Evolutionary conservation across 1,140 invertebrate genomes (phyloP).

Genomic region (Pseudomyrmex sp.): DNA sequence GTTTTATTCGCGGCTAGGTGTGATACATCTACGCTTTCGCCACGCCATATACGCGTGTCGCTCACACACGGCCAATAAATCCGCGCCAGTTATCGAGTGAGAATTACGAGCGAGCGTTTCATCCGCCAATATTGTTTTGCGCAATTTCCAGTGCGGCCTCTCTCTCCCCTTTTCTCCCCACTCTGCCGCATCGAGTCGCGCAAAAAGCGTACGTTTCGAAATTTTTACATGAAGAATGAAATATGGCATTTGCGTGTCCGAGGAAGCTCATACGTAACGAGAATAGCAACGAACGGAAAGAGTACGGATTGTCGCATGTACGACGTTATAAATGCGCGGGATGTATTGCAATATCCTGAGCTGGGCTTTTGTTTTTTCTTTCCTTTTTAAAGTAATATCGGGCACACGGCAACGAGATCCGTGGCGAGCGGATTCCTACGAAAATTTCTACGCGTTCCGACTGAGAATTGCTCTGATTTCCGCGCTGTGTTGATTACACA

Average conservation of each 20-base stretch:
- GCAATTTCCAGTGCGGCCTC: neutral
- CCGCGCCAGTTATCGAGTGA: conserved; percentile 48
- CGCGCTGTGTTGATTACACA: too few relatives aligned
- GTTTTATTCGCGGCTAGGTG: conserved; percentile 34
- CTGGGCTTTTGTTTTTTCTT: neutral
- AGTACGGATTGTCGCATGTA: neutral
- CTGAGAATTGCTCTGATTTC: neutral
- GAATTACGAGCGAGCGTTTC: conserved; percentile 38
- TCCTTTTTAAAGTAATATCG: neutral
- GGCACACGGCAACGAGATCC: neutral
- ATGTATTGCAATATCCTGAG: neutral
- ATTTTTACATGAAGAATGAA: conserved; percentile 31
- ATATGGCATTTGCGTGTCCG: conserved; percentile 21
- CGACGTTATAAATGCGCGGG: neutral
- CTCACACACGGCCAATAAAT: conserved; percentile 41
- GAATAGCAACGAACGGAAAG: neutral
- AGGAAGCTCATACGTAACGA: neutral
- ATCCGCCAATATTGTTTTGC: conserved; percentile 54
- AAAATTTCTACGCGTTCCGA: conserved; percentile 14
- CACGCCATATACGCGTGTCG: neutral
- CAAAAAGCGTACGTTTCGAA: neutral
- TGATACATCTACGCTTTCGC: neutral
- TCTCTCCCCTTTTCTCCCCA: too few relatives aligned
- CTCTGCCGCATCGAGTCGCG: neutral
- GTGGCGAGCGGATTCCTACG: conserved; percentile 1